phyloP scores from a whole-genome alignment of 2,888 invertebrate genomes.

The Mythimna lalbum region DNA sequence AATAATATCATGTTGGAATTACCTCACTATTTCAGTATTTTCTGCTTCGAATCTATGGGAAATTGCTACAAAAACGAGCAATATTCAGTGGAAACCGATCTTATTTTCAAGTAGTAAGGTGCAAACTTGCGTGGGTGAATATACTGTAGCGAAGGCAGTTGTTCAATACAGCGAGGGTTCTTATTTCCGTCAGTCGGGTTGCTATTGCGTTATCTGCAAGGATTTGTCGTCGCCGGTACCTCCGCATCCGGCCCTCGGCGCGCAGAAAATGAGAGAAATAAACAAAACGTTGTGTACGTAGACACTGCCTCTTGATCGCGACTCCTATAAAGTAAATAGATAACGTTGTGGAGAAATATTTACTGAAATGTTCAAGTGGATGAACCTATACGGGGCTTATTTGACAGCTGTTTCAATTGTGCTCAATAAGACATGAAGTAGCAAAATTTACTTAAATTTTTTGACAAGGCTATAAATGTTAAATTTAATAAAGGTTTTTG shows the following conservation, averaged over 20 bases:
- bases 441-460: not conserved
- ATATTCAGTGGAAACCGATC: constrained; percentile 17
- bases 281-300: constrained; percentile 57
- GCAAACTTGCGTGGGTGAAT: constrained; percentile 46
- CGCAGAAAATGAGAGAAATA: constrained; percentile 62
- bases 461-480: not conserved
- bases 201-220: constrained; percentile 67
- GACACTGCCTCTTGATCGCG: constrained; percentile 46
- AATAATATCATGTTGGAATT: constrained; percentile 45
- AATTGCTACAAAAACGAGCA: constrained; percentile 50
- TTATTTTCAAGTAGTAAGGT: constrained; percentile 38
- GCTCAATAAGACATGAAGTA: not conserved
- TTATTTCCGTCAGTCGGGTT: constrained; percentile 71
- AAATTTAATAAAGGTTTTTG: not conserved
- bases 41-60: constrained; percentile 51
- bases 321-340: constrained; percentile 45
- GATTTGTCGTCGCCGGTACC: constrained; percentile 72
- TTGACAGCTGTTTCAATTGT: not conserved
- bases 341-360: constrained; percentile 42
- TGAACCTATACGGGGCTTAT: constrained; percentile 1
- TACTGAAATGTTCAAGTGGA: constrained; percentile 43
- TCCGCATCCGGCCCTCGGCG: constrained; percentile 65
- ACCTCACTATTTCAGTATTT: constrained; percentile 55
- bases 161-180: constrained; percentile 57
- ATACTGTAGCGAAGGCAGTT: constrained; percentile 51